Evolutionary conservation across 2,888 invertebrate species (phyloP).

Genomic region (Dexiosoma caninum): DNA sequence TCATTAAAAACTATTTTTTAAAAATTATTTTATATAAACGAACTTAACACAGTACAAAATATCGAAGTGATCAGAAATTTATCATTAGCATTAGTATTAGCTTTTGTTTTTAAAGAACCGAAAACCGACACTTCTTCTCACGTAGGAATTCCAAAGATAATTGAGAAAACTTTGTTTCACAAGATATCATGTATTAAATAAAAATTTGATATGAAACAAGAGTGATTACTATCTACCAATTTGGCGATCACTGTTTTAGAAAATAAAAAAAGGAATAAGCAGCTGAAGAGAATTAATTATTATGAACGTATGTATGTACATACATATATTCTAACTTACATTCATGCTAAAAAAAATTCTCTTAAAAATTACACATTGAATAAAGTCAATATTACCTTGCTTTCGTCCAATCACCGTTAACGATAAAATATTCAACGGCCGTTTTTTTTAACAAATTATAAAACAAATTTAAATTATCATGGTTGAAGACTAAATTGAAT

Average conservation of each 20-base stretch:
- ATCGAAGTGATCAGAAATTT: too few species aligned
- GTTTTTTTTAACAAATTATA: constrained; percentile 44
- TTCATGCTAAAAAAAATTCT: neutral
- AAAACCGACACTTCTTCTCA: too few species aligned
- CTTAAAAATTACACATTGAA: constrained; percentile 13
- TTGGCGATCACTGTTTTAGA: neutral
- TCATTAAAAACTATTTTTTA: too few species aligned
- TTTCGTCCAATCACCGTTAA: constrained; percentile 47
- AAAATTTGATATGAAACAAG: neutral
- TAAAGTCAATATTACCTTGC: constrained; percentile 35
- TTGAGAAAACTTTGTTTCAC: too few species aligned
- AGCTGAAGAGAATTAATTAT: neutral
- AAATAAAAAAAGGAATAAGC: neutral
- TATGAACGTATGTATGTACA: neutral
- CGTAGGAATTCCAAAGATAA: too few species aligned
- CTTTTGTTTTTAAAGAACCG: too few species aligned
- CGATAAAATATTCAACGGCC: constrained; percentile 31
- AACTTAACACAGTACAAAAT: too few species aligned
- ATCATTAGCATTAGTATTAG: too few species aligned
- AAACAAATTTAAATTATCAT: constrained; percentile 40
- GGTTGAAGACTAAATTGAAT: constrained; percentile 21
- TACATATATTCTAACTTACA: neutral
- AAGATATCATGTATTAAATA: too few species aligned
- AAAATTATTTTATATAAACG: too few species aligned
- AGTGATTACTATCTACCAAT: neutral